A percentile compares a stretch with the other conserved stretches of the same genome.
Conservation (phyloP, 2,888 invertebrate species). For the Notodonta ziczac region DNA sequence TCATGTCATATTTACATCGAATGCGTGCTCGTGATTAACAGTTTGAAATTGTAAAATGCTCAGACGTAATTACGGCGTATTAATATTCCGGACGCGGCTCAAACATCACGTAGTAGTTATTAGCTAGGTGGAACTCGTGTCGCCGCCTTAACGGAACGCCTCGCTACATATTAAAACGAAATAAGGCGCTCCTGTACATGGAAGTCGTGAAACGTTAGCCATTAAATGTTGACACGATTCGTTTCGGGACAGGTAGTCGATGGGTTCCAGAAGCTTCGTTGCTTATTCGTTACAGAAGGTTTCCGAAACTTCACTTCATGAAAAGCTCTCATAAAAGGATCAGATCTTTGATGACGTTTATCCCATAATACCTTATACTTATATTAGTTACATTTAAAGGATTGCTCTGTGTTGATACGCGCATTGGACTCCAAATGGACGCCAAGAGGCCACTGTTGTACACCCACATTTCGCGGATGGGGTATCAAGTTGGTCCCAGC, state of each 20-base stretch:
- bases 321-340: too few relatives aligned
- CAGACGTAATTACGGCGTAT: constrained; percentile 58
- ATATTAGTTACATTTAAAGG: too few relatives aligned
- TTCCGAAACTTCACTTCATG: too few relatives aligned
- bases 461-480: too few relatives aligned
- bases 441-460: too few relatives aligned
- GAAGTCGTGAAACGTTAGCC: constrained; percentile 34
- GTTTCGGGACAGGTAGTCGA: background rate
- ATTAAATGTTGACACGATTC: constrained; percentile 10
- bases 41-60: constrained; percentile 54
- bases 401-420: too few relatives aligned
- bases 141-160: constrained; percentile 18
- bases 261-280: background rate
- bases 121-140: constrained; percentile 48
- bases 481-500: too few relatives aligned
- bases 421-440: too few relatives aligned
- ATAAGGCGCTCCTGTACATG: constrained; percentile 19
- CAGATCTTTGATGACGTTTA: too few relatives aligned
- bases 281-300: too few relatives aligned
- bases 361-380: too few relatives aligned
- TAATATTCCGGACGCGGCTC: constrained; percentile 60
- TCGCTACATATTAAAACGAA: constrained; percentile 28
- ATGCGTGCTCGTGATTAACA: constrained; percentile 53
- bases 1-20: constrained; percentile 53
- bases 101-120: constrained; percentile 52